Conservation (phyloP, 2,113 vertebrate genomes). For the Illadopsis cleaveri region DNA sequence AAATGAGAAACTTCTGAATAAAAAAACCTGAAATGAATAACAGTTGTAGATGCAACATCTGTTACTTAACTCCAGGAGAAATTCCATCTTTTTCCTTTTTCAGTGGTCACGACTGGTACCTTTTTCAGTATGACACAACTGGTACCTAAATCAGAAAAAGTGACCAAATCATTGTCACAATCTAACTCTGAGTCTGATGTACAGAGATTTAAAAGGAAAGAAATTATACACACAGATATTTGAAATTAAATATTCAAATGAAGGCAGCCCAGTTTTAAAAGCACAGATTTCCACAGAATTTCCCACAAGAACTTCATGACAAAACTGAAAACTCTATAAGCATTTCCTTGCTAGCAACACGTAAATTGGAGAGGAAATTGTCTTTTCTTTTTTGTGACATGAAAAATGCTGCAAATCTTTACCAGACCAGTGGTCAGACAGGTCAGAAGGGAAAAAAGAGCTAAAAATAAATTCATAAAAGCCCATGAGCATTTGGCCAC, state of each 20-base stretch:
- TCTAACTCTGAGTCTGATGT: neutral
- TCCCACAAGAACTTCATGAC: neutral
- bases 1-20: neutral
- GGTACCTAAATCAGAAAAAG: neutral
- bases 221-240: neutral
- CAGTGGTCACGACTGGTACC: too few relatives aligned
- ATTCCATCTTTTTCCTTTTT: neutral
- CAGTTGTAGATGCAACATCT: neutral
- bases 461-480: neutral
- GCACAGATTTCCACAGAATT: neutral
- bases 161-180: neutral
- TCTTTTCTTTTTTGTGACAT: neutral
- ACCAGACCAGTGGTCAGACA: neutral
- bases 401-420: neutral
- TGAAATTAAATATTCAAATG: neutral
- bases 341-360: neutral
- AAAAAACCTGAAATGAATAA: neutral
- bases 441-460: neutral
- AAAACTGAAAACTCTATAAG: neutral
- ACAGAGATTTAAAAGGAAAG: neutral
- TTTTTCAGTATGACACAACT: rapidly evolving
- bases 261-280: neutral
- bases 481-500: neutral
- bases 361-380: neutral
- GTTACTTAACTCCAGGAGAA: neutral